Base-by-base conservation (phyloP, 2,888 invertebrate genomes). In the Lymantria dispar region DNA sequence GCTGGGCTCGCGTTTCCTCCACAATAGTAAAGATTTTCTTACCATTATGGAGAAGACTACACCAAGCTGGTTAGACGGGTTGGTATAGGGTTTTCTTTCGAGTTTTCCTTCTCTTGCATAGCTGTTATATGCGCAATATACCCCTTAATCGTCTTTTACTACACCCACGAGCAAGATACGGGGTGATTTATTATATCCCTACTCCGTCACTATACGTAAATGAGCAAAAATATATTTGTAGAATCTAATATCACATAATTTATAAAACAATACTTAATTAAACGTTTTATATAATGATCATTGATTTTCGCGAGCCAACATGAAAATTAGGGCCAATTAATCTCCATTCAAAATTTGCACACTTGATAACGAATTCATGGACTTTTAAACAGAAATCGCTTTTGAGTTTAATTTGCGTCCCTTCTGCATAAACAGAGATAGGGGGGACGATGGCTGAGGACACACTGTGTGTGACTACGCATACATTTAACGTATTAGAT, bases 341-440 rank as follows among this genome's bases (percentile, higher is more conserved):
- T 45, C 40, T 40, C 13, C 13, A 41, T 33, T 45, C 13, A 45
- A 42, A 46, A 38, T 45, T 15, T 13, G 30, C 43, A 8, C 33
- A 45, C 13, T 45, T 43, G 31, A 43, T 50, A 44, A 48, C 44
- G 30, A 36, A 52, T 48, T 47, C 38, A 48, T 47, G 40, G 37
- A 41, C 42, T 41, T 38, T 38, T 53, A 50, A 52, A 42, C 43
- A 50, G 53, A 50, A 29, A 42, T 29, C 43, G 33, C 3, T 39
- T 38, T 10, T n/a, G 45, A 49, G 48, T 45, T 57, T 38, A 46
- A 12, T 39, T 39, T 43, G 37, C 43, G 33, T 40, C 43, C 44
- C 44, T 43, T 37, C 66, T 65, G 84, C 50, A 60, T 71, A 80
- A 83, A 84, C 82, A 79, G 14, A 70, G 85, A 85, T 85, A 83